These are phyloP conservation scores for Cryptomyrus ogoouensis DNA, from an alignment of 2,113 vertebrate species.

Conservation along the genomic window DNA sequence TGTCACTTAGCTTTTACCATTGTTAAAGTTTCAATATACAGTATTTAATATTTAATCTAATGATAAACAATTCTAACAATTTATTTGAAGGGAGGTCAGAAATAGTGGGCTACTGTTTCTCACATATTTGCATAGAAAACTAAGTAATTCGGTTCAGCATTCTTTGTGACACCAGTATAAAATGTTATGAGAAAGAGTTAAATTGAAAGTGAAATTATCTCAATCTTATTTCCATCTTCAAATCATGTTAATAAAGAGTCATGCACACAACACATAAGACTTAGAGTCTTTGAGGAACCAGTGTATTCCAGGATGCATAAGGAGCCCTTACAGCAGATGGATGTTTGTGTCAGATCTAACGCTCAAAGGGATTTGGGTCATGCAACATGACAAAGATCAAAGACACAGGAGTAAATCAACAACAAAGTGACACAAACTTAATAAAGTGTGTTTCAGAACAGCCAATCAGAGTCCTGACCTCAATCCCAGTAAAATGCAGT, in stretches of 20 bases:
- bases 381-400: not conserved
- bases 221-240: not conserved
- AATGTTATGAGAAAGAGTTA: not conserved
- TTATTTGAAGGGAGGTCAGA: not conserved
- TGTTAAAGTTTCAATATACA: not conserved
- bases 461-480: not conserved
- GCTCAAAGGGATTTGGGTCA: not conserved
- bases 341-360: not conserved
- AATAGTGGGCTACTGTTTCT: not conserved
- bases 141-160: no score
- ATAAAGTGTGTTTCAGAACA: not conserved
- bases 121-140: no score
- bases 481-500: not conserved
- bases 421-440: not conserved
- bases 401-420: not conserved
- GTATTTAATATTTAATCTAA: not conserved
- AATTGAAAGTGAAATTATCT: not conserved
- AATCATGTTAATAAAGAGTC: not conserved
- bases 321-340: not conserved
- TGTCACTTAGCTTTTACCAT: not conserved
- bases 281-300: not conserved
- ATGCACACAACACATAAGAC: not conserved
- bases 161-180: not conserved
- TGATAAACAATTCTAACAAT: not conserved
- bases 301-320: not conserved